These are phyloP conservation scores for Plebejus melissa DNA, from an alignment of 2,888 invertebrate genomes.

Conservation along the genomic window DNA sequence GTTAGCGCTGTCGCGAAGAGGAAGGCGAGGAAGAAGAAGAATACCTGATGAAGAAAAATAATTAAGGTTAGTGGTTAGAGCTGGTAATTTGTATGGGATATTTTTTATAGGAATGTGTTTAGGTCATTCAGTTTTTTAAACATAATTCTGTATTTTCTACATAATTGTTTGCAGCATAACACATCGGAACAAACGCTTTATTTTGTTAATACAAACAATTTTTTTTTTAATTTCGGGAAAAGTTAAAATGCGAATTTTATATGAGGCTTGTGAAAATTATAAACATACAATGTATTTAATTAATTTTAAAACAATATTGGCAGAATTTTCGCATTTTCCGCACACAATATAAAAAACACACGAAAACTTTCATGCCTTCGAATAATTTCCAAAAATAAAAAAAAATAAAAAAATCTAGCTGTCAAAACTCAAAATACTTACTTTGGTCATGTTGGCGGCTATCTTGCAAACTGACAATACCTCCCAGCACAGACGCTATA, in stretches of 20 bases:
- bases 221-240: too few relatives aligned
- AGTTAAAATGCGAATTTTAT: too few relatives aligned
- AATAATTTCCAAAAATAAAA: background rate
- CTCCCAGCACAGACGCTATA: slow-evolving; percentile 47
- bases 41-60: slow-evolving; percentile 47
- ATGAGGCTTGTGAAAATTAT: too few relatives aligned
- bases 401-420: background rate
- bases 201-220: too few relatives aligned
- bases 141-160: too few relatives aligned
- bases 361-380: background rate
- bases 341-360: too few relatives aligned
- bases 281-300: too few relatives aligned
- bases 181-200: too few relatives aligned
- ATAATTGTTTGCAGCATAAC: too few relatives aligned
- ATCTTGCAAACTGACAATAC: slow-evolving; percentile 31
- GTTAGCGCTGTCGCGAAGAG: slow-evolving; percentile 50
- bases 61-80: background rate
- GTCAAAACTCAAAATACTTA: slow-evolving; percentile 19
- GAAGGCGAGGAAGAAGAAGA: slow-evolving; percentile 48
- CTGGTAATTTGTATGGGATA: background rate
- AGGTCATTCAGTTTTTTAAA: too few relatives aligned
- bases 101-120: slow-evolving; percentile 1
- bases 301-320: too few relatives aligned
- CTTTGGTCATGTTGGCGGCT: slow-evolving; percentile 40
- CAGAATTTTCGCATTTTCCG: too few relatives aligned